Evolutionary conservation across 2,888 invertebrate species (phyloP).

Genomic region (Orthosia incerta): DNA sequence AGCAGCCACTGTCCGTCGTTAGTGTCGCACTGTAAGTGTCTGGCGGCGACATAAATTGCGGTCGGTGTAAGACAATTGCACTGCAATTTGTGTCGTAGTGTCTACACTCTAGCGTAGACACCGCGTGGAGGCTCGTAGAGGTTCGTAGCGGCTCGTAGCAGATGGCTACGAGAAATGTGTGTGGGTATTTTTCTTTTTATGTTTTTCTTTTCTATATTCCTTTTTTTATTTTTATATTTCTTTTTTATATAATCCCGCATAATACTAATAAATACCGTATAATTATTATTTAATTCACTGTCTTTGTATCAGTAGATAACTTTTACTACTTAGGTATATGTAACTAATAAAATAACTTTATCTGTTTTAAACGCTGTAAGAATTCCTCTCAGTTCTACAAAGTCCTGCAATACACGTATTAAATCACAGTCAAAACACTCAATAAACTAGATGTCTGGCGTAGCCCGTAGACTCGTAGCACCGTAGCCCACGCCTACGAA

Average conservation of each 20-base stretch:
- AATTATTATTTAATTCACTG: too few relatives aligned
- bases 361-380: too few relatives aligned
- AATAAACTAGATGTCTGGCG: constrained; percentile 11
- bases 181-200: neutral
- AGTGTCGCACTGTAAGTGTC: constrained; percentile 40
- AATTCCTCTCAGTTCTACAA: neutral
- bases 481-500: constrained; percentile 28
- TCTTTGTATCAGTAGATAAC: too few relatives aligned
- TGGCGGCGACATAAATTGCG: constrained; percentile 55
- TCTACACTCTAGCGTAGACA: constrained; percentile 16
- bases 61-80: constrained; percentile 51
- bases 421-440: neutral
- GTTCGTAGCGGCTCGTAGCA: neutral
- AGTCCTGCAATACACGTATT: neutral
- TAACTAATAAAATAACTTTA: too few relatives aligned
- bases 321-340: too few relatives aligned
- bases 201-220: too few relatives aligned
- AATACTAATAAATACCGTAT: too few relatives aligned
- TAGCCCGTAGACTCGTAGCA: constrained; percentile 44
- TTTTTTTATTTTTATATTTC: too few relatives aligned
- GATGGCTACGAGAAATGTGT: neutral
- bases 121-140: constrained; percentile 15
- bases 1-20: constrained; percentile 25
- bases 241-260: too few relatives aligned
- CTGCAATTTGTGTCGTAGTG: constrained; percentile 47